These are phyloP conservation scores for Drepanosiphum platanoidis DNA, from an alignment of 2,888 invertebrate genomes.

Conservation along the genomic window DNA sequence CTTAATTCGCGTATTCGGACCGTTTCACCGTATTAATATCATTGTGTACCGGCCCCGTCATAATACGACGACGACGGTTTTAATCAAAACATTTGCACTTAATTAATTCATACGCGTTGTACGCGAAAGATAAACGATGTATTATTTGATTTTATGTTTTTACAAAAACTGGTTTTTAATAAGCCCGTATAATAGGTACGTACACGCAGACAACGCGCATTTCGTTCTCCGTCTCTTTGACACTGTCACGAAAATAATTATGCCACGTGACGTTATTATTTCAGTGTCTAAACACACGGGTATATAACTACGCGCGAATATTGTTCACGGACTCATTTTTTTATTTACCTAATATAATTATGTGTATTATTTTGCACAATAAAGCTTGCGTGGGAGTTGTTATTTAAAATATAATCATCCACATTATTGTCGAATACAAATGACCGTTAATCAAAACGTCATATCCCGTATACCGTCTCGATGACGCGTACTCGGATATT, in stretches of 20 bases:
- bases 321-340: background rate
- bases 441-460: background rate
- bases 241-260: background rate
- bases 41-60: too few relatives aligned
- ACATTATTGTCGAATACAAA: background rate
- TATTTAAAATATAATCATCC: background rate
- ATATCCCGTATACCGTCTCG: background rate
- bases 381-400: background rate
- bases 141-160: background rate
- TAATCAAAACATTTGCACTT: too few relatives aligned
- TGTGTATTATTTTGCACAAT: too few relatives aligned
- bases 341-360: too few relatives aligned
- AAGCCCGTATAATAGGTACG: too few relatives aligned
- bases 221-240: background rate
- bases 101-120: too few relatives aligned
- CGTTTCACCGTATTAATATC: too few relatives aligned
- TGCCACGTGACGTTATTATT: background rate
- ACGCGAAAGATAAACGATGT: too few relatives aligned
- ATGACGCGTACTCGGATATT: background rate
- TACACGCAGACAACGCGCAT: background rate
- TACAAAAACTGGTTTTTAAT: background rate
- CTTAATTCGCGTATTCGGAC: too few relatives aligned
- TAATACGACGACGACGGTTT: too few relatives aligned
- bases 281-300: background rate
- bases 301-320: background rate